Conservation (phyloP, 35 echinoderm and acorn worm genomes). For the Diadema setosum region DNA sequence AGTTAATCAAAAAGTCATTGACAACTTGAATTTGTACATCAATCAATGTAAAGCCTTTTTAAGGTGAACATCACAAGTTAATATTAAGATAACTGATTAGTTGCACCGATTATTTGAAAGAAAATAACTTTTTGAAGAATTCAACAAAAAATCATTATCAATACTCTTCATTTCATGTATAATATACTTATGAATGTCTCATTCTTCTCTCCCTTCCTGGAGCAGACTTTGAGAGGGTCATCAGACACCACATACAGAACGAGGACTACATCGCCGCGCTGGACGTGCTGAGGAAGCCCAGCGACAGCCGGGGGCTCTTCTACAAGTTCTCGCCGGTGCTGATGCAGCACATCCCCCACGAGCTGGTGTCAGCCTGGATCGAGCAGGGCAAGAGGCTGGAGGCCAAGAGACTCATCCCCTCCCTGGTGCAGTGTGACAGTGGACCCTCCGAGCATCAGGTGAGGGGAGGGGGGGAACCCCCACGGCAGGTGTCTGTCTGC, state of each 20-base stretch:
- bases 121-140: no score
- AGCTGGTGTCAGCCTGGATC: constrained; percentile 84
- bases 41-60: no score
- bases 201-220: not conserved
- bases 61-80: no score
- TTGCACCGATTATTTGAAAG: no score
- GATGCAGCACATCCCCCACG: constrained; percentile 98
- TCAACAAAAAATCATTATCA: no score
- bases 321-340: constrained; percentile 98
- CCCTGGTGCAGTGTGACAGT: constrained; percentile 90
- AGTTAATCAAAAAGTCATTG: no score
- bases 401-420: constrained; percentile 86
- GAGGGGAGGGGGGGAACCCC: not conserved
- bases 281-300: constrained; percentile 78
- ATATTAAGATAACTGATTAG: no score
- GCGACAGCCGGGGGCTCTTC: constrained; percentile 45
- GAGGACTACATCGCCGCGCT: constrained; percentile 76
- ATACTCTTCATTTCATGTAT: no score
- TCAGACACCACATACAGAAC: constrained; percentile 95
- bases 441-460: constrained; percentile 52
- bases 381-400: constrained; percentile 59
- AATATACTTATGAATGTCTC: no score
- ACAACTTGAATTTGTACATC: no score
- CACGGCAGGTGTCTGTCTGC: no score
- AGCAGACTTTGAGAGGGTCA: constrained; percentile 93